These are phyloP conservation scores for Sebastes kiyomatsui DNA, from an alignment of 2,797 vertebrate species.

Conservation along the genomic window DNA sequence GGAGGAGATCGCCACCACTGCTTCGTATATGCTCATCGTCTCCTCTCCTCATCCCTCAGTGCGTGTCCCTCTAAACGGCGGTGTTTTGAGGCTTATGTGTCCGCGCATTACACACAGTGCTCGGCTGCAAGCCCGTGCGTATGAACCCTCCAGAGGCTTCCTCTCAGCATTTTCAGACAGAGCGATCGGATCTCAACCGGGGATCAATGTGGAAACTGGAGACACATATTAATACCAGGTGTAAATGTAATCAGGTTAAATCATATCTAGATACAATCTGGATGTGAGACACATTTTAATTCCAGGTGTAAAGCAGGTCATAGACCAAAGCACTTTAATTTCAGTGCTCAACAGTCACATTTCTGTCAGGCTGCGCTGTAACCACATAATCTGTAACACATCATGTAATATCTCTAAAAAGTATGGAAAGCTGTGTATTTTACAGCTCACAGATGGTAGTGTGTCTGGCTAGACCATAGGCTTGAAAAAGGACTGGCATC, in stretches of 20 bases:
- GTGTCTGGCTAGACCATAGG: neutral
- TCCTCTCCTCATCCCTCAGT: rapidly evolving
- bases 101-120: too few species aligned
- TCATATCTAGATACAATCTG: neutral
- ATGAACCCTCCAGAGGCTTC: too few species aligned
- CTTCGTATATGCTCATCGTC: too few species aligned
- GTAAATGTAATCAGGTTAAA: neutral
- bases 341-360: neutral
- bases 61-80: rapidly evolving
- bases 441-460: conserved; percentile 13
- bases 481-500: conserved; percentile 30
- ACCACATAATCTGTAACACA: conserved; percentile 2
- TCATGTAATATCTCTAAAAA: conserved; percentile 2
- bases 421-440: conserved; percentile 11
- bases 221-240: neutral
- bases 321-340: neutral
- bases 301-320: neutral
- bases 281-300: neutral
- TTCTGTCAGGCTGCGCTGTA: neutral
- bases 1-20: rapidly evolving
- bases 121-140: too few species aligned
- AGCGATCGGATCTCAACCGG: too few species aligned
- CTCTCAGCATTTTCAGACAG: too few species aligned
- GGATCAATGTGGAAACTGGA: too few species aligned
- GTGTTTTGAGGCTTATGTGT: neutral